phyloP scores from a whole-genome alignment of 1,140 invertebrate species.

The Drosophila azteca region DNA sequence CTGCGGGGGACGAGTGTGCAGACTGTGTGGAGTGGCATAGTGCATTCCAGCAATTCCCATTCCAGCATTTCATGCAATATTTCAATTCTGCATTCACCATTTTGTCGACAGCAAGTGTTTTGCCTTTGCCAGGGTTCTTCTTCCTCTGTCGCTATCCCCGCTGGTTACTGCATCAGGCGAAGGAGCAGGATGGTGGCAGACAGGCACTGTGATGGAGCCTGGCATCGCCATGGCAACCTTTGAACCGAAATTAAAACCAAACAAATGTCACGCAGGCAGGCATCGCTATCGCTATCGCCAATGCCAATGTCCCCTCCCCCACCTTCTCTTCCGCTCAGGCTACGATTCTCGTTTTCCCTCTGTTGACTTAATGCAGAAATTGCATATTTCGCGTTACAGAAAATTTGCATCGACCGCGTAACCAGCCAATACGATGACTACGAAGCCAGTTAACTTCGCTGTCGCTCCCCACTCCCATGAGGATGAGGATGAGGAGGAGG shows the following conservation, averaged over 20 bases:
- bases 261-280: constrained; percentile 67
- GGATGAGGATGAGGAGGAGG: not conserved
- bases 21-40: not conserved
- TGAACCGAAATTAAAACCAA: constrained; percentile 79
- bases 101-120: constrained; percentile 52
- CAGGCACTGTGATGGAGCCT: constrained; percentile 2
- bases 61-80: constrained; percentile 74
- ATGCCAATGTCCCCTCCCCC: constrained; percentile 24
- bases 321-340: not conserved
- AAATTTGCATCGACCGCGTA: constrained; percentile 39
- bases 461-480: not conserved
- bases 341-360: not conserved
- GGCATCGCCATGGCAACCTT: constrained; percentile 66
- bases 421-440: constrained; percentile 21
- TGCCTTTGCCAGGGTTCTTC: constrained; percentile 13
- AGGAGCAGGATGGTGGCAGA: not conserved
- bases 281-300: constrained; percentile 15
- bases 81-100: constrained; percentile 60
- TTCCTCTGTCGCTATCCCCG: constrained; percentile 23
- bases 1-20: not conserved
- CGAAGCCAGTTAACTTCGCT: constrained; percentile 40
- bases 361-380: constrained; percentile 73
- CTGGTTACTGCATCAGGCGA: constrained; percentile 19
- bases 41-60: constrained; percentile 63
- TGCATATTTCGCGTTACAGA: constrained; percentile 63